phyloP scores from a whole-genome alignment of 2,888 invertebrate species.

The Drosophila subsilvestris region DNA sequence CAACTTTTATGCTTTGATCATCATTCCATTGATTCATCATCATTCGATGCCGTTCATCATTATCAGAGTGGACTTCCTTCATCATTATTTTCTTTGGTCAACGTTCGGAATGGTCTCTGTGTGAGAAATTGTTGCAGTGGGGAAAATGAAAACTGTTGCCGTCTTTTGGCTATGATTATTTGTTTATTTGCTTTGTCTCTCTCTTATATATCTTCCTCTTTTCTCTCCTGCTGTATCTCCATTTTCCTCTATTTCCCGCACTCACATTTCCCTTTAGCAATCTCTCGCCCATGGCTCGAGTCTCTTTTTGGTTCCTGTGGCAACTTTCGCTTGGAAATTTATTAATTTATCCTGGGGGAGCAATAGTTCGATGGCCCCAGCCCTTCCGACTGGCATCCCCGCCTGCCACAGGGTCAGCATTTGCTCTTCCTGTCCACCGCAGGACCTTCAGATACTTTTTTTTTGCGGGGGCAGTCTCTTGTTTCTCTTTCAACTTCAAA shows the following conservation, averaged over 20 bases:
- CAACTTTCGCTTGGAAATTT: constrained; percentile 72
- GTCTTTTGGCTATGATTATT: background rate
- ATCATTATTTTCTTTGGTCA: background rate
- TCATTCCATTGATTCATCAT: background rate
- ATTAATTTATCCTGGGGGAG: constrained; percentile 78
- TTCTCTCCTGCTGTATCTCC: background rate
- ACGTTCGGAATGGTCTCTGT: background rate
- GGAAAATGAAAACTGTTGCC: background rate
- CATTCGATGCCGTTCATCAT: background rate
- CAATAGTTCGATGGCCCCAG: constrained; percentile 65
- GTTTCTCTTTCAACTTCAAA: constrained; percentile 70
- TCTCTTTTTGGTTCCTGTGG: constrained; percentile 21
- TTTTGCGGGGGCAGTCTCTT: background rate
- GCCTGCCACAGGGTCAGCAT: background rate
- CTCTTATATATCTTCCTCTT: background rate
- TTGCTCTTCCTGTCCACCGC: constrained; percentile 14
- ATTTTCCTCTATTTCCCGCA: background rate
- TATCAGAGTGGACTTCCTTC: background rate
- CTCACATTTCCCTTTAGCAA: background rate
- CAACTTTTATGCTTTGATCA: background rate
- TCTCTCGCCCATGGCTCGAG: background rate
- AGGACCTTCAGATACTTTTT: constrained; percentile 29
- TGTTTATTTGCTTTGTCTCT: background rate
- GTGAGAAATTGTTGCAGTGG: too few relatives aligned
- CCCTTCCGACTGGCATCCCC: constrained; percentile 5